These are phyloP conservation scores for Gila robusta DNA, from an alignment of 2,797 vertebrate species.

Conservation along the genomic window DNA sequence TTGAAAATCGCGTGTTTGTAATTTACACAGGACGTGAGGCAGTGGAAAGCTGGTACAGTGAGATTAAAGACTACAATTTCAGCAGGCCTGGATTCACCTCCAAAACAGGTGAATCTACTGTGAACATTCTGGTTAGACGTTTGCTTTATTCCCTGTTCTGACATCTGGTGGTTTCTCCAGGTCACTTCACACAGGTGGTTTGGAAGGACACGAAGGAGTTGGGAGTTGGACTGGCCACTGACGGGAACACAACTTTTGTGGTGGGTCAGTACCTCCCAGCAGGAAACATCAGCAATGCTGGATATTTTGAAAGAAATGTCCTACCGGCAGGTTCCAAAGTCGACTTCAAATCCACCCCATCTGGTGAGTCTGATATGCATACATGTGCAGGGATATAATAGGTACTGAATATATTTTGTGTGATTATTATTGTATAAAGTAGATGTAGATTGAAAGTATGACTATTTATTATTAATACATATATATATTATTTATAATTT, in stretches of 20 bases:
- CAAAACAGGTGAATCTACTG: constrained; percentile 57
- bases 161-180: constrained; percentile 49
- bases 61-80: constrained; percentile 68
- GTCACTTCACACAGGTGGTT: constrained; percentile 71
- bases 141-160: neutral
- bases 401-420: neutral
- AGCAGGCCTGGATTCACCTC: constrained; percentile 62
- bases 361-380: constrained; percentile 18
- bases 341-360: neutral
- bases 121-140: neutral
- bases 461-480: neutral
- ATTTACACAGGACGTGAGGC: constrained; percentile 61
- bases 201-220: constrained; percentile 67
- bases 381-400: neutral
- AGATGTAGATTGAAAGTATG: neutral
- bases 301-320: constrained; percentile 68
- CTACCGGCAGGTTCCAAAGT: constrained; percentile 51
- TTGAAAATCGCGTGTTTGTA: neutral
- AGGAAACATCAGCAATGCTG: constrained; percentile 65
- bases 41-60: constrained; percentile 67
- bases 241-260: constrained; percentile 60
- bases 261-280: constrained; percentile 69
- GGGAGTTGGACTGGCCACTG: constrained; percentile 66
- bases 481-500: neutral
- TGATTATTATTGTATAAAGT: neutral